Conservation (phyloP, 2,888 invertebrate genomes). For the Nephrotoma guestfalica region DNA sequence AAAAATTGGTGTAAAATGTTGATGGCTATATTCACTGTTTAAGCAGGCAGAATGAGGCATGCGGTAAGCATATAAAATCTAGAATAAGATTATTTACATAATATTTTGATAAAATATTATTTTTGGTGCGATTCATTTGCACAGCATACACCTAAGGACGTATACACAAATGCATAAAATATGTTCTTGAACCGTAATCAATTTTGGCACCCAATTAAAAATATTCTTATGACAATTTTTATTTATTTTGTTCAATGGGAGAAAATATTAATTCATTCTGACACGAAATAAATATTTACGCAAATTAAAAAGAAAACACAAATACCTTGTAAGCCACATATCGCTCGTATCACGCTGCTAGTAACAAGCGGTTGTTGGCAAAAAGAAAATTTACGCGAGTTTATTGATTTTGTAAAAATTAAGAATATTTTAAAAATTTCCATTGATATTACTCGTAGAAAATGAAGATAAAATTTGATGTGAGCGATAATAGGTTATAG, state of each 20-base stretch:
- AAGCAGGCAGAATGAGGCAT: background rate
- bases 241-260: background rate
- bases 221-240: background rate
- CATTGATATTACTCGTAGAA: too few species aligned
- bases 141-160: too few species aligned
- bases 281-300: background rate
- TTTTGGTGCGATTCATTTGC: too few species aligned
- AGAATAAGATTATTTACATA: too few species aligned
- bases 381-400: background rate
- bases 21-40: background rate
- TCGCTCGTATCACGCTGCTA: background rate
- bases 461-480: too few species aligned
- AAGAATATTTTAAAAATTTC: too few species aligned
- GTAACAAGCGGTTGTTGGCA: background rate
- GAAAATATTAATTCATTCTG: background rate
- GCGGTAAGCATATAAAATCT: background rate
- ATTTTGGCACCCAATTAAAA: background rate
- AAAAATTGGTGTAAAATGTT: too few species aligned
- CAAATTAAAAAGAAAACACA: background rate
- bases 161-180: too few species aligned
- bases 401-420: too few species aligned
- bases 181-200: too few species aligned
- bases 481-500: too few species aligned
- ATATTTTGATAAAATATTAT: too few species aligned
- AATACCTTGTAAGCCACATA: background rate